A percentile compares a stretch with the other conserved stretches of the same genome.
These are phyloP conservation scores for Mylabris phalerata DNA, from an alignment of 1,140 invertebrate genomes.

Conservation along the genomic window DNA sequence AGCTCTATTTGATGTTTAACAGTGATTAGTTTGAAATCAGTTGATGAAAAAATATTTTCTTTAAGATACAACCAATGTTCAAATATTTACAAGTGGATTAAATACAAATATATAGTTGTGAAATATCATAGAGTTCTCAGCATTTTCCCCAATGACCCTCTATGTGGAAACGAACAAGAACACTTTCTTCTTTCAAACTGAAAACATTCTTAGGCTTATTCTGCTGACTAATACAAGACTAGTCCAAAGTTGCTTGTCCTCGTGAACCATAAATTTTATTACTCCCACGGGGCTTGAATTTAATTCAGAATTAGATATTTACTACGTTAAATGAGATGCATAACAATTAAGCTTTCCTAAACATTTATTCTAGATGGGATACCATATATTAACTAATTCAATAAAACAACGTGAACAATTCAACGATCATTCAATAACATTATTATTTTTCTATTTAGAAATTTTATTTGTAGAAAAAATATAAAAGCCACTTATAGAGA, in stretches of 20 bases:
- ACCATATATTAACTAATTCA: slow-evolving; percentile 13
- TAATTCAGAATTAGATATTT: slow-evolving; percentile 17
- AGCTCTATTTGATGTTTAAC: slow-evolving; percentile 10
- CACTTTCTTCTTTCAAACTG: no score
- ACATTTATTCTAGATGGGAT: slow-evolving; percentile 11
- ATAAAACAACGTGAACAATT: slow-evolving; percentile 4
- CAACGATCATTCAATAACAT: background rate
- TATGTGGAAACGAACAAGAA: no score
- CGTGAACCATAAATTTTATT: slow-evolving; percentile 16
- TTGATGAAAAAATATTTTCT: no score
- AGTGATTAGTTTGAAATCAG: no score
- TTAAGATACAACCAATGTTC: no score
- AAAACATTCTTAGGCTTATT: slow-evolving; percentile 6
- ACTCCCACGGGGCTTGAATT: slow-evolving; percentile 10
- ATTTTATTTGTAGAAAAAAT: background rate
- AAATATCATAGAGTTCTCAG: no score
- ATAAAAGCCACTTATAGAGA: background rate
- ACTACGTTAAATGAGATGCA: slow-evolving; percentile 16
- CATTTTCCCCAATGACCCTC: no score
- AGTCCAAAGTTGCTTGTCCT: slow-evolving; percentile 10
- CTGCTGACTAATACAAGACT: slow-evolving; percentile 1
- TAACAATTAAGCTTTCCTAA: slow-evolving; percentile 13
- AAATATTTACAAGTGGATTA: no score
- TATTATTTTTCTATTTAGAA: background rate
- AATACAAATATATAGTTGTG: no score